A percentile compares a stretch with the other conserved stretches of the same genome.
These are phyloP conservation scores for Pogona vitticeps DNA, from an alignment of 2,113 vertebrate genomes.

Conservation along the genomic window DNA sequence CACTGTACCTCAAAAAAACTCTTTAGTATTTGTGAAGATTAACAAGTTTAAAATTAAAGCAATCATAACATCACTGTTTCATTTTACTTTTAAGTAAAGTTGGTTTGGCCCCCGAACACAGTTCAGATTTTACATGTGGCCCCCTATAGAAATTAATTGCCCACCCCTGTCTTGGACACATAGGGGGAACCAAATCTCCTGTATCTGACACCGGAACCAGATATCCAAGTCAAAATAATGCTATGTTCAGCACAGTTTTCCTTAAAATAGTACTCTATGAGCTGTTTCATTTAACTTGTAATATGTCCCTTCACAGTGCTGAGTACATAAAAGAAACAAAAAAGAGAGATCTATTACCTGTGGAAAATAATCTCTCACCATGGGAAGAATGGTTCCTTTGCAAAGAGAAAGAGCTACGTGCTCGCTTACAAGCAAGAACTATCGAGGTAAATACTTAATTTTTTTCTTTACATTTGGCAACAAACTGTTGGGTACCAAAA, in stretches of 20 bases:
- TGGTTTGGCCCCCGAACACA: too few relatives aligned
- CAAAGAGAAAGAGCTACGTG: conserved; percentile 88
- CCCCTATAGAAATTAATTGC: too few relatives aligned
- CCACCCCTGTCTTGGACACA: too few relatives aligned
- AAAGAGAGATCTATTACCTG: conserved; percentile 28
- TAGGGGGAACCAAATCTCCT: too few relatives aligned
- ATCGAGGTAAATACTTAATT: conserved; percentile 76
- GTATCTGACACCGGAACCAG: too few relatives aligned
- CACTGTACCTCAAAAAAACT: too few relatives aligned
- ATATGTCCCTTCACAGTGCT: conserved; percentile 39
- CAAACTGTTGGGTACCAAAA: background rate
- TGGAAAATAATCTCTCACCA: conserved; percentile 77
- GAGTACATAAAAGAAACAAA: conserved; percentile 37
- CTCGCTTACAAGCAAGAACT: conserved; percentile 80
- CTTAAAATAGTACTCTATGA: background rate
- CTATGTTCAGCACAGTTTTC: background rate
- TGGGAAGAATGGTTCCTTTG: conserved; percentile 93
- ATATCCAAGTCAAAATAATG: too few relatives aligned
- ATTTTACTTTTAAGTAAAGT: too few relatives aligned
- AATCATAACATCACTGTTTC: too few relatives aligned
- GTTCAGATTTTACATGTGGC: too few relatives aligned
- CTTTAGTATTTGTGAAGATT: too few relatives aligned
- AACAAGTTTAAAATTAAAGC: too few relatives aligned
- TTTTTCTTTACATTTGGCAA: conserved; percentile 21
- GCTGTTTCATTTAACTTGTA: conserved; percentile 4